Evolutionary conservation across 1,140 invertebrate species (phyloP).

Genomic region (Atopsyche davidsoni): DNA sequence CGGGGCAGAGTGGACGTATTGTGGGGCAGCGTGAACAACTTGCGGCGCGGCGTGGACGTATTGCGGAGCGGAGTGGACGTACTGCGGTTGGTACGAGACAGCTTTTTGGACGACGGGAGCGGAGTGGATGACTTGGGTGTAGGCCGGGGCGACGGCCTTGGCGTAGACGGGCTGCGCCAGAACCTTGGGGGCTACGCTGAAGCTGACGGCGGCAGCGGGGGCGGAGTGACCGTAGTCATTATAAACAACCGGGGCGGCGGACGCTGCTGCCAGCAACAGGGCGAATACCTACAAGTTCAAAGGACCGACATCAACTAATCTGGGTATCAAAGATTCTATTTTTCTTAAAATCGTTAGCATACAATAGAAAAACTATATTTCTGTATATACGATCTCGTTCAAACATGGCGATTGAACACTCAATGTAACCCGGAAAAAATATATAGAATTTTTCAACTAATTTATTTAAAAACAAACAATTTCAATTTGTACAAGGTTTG

Average conservation of each 20-base stretch:
- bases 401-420: no score
- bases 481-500: no score
- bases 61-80: conserved; percentile 22
- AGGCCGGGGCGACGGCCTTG: conserved; percentile 15
- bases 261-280: conserved; percentile 12
- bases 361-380: not conserved
- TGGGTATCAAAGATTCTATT: no score
- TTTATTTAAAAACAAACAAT: no score
- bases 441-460: no score
- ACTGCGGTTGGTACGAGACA: conserved; percentile 12
- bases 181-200: conserved; percentile 3
- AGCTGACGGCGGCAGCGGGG: conserved; percentile 15
- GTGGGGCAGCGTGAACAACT: conserved; percentile 31
- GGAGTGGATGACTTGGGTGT: conserved; percentile 22
- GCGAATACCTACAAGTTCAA: conserved; percentile 18
- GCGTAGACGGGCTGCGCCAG: conserved; percentile 7
- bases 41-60: conserved; percentile 24
- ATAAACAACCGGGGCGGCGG: conserved; percentile 14
- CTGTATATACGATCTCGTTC: no score
- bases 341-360: no score
- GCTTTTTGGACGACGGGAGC: conserved; percentile 20
- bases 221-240: conserved; percentile 9
- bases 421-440: no score
- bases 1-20: conserved; percentile 31
- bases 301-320: not conserved